Base-by-base conservation (phyloP, 2,113 vertebrate species). In the Penelope pileata region DNA sequence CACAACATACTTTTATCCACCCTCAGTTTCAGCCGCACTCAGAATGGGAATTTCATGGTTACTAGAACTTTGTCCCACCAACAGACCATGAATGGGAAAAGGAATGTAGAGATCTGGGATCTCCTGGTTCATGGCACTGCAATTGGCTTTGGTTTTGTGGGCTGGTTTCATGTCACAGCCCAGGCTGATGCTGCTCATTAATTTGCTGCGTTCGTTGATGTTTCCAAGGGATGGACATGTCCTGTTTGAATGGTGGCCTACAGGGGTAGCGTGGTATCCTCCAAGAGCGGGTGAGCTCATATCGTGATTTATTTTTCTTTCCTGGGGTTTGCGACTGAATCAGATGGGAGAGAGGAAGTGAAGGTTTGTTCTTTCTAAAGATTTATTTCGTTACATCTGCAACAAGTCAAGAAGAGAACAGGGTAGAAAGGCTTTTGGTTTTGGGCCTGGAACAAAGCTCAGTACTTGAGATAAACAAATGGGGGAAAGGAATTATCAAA, bases 391-490 rank as follows among this genome's bases (percentile, higher is more conserved):
- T 88, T 95, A 93, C 91, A 96, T 94, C 88, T 95, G 96, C 93
- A 96, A 95, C 95, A 96, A 93, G 83, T 96, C 93, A 97, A 94
- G 96, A 77, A 70, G 91, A 96, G 92, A 96, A 72, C 58, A 21
- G 93, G 90, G 72, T 78, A 88, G 92, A 84, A 95, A 96, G 80
- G 80, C 73, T 86, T 96, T 94, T 96, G 96, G 95, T 92, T 96
- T 92, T 97, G 96, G 95, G 96, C 93, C 97, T 96, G 95, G 94
- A 95, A 95, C 95, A 96, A 98, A 97, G 92, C 93, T 96, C 68
- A 58, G 83, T 82, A 29, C 76, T 96, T 93, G 94, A 96, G 96
- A 97, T 96, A 97, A 96, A 97, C 96, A 97, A 97, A 95, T 40
- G 72, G 88, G 89, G 76, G 47, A 79, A 67, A 95, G 94, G 85